Percentiles rank a stretch among this genome's conserved stretches.
These are phyloP conservation scores for Andrena fulva DNA, from an alignment of 2,888 invertebrate genomes.

Conservation along the genomic window DNA sequence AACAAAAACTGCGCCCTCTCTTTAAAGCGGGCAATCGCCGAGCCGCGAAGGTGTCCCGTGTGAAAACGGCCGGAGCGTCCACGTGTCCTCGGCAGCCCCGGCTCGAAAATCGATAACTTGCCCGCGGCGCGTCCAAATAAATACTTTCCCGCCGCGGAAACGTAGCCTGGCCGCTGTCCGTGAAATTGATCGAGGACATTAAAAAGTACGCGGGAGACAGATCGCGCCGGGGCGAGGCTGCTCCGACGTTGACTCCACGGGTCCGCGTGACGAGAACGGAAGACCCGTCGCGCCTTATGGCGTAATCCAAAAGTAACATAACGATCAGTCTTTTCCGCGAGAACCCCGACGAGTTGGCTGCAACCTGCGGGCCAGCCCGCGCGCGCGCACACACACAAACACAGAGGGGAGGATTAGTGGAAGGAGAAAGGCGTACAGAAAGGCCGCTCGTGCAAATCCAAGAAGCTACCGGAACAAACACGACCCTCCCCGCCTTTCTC, in stretches of 20 bases:
- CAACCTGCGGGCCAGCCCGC: conserved; percentile 32
- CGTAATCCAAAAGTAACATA: conserved; percentile 69
- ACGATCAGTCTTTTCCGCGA: conserved; percentile 65
- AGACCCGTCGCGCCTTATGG: conserved; percentile 42
- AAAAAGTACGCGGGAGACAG: conserved; percentile 43
- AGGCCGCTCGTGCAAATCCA: conserved; percentile 65
- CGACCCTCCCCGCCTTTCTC: conserved; percentile 21
- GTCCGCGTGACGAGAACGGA: conserved; percentile 3
- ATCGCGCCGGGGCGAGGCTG: conserved; percentile 18
- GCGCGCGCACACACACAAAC: background rate
- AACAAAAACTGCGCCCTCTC: no score
- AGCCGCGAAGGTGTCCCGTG: no score
- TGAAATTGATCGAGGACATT: conserved; percentile 55
- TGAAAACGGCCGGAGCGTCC: conserved; percentile 6
- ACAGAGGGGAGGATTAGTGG: conserved; percentile 10
- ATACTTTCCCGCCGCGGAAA: conserved; percentile 7
- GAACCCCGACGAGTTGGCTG: conserved; percentile 43
- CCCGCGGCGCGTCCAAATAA: conserved; percentile 10
- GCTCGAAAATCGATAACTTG: conserved; percentile 22
- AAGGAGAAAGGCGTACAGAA: conserved; percentile 7
- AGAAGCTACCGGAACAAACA: conserved; percentile 66
- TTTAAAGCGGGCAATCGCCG: no score
- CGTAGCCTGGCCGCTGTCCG: background rate
- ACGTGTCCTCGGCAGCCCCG: background rate
- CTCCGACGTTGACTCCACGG: conserved; percentile 6